phyloP scores from a whole-genome alignment of 2,888 invertebrate species.

The Brenthis hecate region DNA sequence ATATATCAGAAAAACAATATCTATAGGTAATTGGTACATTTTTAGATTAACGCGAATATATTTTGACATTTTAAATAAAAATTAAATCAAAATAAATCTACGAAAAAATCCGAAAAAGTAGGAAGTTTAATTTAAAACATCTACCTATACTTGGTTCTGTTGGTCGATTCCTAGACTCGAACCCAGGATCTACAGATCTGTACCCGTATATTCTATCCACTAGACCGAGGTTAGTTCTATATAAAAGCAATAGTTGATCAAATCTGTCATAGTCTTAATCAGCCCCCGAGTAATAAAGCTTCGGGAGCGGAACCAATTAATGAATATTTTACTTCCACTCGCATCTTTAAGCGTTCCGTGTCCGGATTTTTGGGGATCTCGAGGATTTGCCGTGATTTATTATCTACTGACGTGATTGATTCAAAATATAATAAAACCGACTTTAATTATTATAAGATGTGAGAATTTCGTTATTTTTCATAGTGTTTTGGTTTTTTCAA shows the following conservation, averaged over 20 bases:
- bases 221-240: too few species aligned
- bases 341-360: conserved; percentile 77
- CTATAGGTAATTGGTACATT: too few species aligned
- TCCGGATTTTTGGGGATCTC: conserved; percentile 71
- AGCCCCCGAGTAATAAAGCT: conserved; percentile 76
- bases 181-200: too few species aligned
- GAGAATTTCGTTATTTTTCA: neutral
- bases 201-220: too few species aligned
- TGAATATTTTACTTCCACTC: conserved; percentile 73
- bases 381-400: conserved; percentile 62
- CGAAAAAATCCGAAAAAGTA: neutral
- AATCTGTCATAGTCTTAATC: conserved; percentile 56
- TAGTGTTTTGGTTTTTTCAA: neutral
- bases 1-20: too few species aligned
- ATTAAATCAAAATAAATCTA: neutral
- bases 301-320: conserved; percentile 78
- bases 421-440: conserved; percentile 47
- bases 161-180: too few species aligned
- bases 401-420: conserved; percentile 60
- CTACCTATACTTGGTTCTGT: neutral
- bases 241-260: neutral
- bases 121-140: neutral
- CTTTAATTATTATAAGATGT: conserved; percentile 25
- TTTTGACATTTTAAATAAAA: too few species aligned
- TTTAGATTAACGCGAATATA: too few species aligned